Evolutionary conservation across 2,797 vertebrate genomes (phyloP).

Genomic region (Coregonus ussuriensis): DNA sequence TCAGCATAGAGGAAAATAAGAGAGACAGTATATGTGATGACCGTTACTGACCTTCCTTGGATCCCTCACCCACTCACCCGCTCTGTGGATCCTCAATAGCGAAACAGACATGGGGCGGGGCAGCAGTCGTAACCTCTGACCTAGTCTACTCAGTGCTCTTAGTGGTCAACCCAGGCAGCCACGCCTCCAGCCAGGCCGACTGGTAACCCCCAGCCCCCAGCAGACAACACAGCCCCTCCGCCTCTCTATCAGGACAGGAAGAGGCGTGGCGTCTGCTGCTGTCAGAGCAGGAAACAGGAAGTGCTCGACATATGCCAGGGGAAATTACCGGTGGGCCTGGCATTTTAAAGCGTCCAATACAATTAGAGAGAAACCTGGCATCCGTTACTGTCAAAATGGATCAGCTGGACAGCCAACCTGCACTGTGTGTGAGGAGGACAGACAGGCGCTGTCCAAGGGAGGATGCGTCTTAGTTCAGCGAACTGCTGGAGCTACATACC

Average conservation of each 20-base stretch:
- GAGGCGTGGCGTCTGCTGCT: constrained; percentile 56
- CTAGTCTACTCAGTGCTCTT: constrained; percentile 61
- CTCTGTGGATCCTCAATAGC: constrained; percentile 23
- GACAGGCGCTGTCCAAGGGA: constrained; percentile 64
- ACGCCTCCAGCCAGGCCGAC: constrained; percentile 48
- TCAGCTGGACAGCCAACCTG: constrained; percentile 68
- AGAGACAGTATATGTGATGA: constrained; percentile 17
- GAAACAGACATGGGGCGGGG: not conserved
- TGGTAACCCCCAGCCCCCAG: constrained; percentile 49
- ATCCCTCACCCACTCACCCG: constrained; percentile 25
- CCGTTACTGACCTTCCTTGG: constrained; percentile 58
- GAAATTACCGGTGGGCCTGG: constrained; percentile 52
- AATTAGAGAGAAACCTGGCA: constrained; percentile 68
- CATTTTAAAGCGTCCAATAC: constrained; percentile 35
- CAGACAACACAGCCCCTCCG: constrained; percentile 49
- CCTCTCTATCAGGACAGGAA: constrained; percentile 46
- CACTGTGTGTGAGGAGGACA: constrained; percentile 24
- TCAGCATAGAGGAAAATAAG: not conserved
- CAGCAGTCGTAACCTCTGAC: constrained; percentile 35
- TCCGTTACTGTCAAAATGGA: constrained; percentile 75
- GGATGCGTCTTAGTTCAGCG: constrained; percentile 59
- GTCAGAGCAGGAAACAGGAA: constrained; percentile 42
- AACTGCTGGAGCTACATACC: constrained; percentile 78
- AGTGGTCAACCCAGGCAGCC: constrained; percentile 54
- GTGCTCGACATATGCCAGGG: constrained; percentile 42